Evolutionary conservation across 1,140 invertebrate genomes (phyloP).

Genomic region (Andrena cerasifolii): DNA sequence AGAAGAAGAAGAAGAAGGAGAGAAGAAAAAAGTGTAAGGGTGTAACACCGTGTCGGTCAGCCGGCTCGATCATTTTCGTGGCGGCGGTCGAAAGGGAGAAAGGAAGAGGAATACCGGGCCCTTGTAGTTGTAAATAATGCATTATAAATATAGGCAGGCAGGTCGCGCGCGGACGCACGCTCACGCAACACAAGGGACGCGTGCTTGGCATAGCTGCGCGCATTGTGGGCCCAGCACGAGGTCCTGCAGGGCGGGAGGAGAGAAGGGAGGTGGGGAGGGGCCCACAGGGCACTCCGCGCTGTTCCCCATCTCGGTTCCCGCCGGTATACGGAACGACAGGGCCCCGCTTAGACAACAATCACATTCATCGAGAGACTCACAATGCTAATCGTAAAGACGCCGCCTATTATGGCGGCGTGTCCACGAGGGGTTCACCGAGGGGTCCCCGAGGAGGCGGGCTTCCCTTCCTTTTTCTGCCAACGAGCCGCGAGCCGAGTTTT

Average conservation of each 20-base stretch:
- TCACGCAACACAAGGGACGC: constrained; percentile 78
- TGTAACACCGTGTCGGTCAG: constrained; percentile 8
- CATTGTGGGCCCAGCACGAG: constrained; percentile 79
- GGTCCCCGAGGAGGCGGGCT: constrained; percentile 61
- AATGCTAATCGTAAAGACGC: constrained; percentile 83
- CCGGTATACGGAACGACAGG: constrained; percentile 69
- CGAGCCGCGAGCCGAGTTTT: constrained; percentile 57
- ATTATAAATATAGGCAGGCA: constrained; percentile 81
- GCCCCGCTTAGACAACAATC: constrained; percentile 79
- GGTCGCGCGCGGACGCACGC: constrained; percentile 61
- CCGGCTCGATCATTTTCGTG: constrained; percentile 5
- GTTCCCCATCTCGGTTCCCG: constrained; percentile 54
- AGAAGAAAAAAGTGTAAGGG: background rate
- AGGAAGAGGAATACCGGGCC: constrained; percentile 58
- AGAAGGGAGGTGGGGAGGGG: no score
- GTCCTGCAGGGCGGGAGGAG: no score
- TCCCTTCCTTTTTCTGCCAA: constrained; percentile 65
- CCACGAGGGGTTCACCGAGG: constrained; percentile 61
- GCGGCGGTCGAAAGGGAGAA: constrained; percentile 32
- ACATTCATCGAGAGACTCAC: constrained; percentile 81
- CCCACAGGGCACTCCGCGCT: constrained; percentile 53
- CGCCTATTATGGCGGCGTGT: constrained; percentile 79
- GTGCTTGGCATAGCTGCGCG: constrained; percentile 81
- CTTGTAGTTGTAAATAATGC: constrained; percentile 80
- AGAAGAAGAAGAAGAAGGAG: background rate